Percentiles rank a stretch among this genome's conserved stretches.
Evolutionary conservation across 2,888 invertebrate genomes (phyloP).

Genomic region (Microplitis manilae): DNA sequence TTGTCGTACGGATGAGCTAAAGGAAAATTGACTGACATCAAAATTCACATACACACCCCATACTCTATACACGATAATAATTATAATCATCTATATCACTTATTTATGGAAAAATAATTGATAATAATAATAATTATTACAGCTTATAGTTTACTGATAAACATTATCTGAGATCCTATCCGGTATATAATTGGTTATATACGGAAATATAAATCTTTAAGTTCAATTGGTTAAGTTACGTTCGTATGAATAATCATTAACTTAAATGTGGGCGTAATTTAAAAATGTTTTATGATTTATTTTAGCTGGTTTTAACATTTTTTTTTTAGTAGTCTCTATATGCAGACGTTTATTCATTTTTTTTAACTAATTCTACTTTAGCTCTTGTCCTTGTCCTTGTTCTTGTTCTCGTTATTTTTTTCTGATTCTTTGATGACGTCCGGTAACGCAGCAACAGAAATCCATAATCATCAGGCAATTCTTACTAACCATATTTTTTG

Average conservation of each 20-base stretch:
- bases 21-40: conserved; percentile 39
- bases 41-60: conserved; percentile 8
- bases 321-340: neutral
- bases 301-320: neutral
- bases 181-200: conserved; percentile 26
- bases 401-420: too few relatives aligned
- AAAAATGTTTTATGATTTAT: conserved; percentile 16
- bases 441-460: conserved; percentile 8
- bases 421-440: neutral
- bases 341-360: neutral
- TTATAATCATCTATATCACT: conserved; percentile 13
- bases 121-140: conserved; percentile 9
- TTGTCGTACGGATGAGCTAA: conserved; percentile 51
- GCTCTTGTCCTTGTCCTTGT: too few relatives aligned
- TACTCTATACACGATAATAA: neutral
- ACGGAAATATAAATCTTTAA: conserved; percentile 39
- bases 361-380: too few relatives aligned
- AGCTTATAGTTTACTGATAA: neutral
- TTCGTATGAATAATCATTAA: conserved; percentile 33
- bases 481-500: neutral
- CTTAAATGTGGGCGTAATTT: conserved; percentile 19
- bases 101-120: neutral
- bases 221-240: conserved; percentile 31
- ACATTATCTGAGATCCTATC: conserved; percentile 18
- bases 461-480: conserved; percentile 12